These are phyloP conservation scores for Acrocephalus kingi DNA, from an alignment of 2,113 vertebrate species.

Conservation along the genomic window DNA sequence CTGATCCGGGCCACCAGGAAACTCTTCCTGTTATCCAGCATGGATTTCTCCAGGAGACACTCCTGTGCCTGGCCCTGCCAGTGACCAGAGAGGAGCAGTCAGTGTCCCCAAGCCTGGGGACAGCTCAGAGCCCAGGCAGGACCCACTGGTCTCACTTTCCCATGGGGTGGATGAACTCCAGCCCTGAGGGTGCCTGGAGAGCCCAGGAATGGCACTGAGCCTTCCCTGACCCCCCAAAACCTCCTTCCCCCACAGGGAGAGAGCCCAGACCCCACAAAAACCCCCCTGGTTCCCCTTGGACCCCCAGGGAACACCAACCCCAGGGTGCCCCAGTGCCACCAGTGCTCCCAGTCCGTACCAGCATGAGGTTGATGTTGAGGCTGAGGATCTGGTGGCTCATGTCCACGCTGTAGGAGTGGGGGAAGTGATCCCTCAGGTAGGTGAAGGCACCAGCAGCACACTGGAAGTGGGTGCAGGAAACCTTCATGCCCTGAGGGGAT, in stretches of 20 bases:
- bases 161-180: background rate
- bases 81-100: accelerated
- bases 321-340: background rate
- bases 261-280: background rate
- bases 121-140: background rate
- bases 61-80: constrained; percentile 94
- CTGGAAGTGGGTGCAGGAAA: constrained; percentile 98
- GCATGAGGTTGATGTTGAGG: constrained; percentile 98
- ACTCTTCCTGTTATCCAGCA: constrained; percentile 98
- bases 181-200: background rate
- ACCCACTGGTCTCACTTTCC: background rate
- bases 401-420: constrained; percentile 94
- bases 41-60: constrained; percentile 96
- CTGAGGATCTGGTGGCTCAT: constrained; percentile 99
- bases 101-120: accelerated
- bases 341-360: constrained; percentile 74
- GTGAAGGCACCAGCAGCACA: constrained; percentile 93
- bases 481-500: constrained; percentile 90
- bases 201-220: background rate
- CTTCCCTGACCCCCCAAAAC: background rate
- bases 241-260: accelerated
- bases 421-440: constrained; percentile 94
- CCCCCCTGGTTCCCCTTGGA: accelerated
- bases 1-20: constrained; percentile 96
- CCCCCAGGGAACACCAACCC: accelerated